Percentiles rank a stretch among this genome's conserved stretches.
Evolutionary conservation across 2,888 invertebrate species (phyloP).

Genomic region (Chalcis sispes): DNA sequence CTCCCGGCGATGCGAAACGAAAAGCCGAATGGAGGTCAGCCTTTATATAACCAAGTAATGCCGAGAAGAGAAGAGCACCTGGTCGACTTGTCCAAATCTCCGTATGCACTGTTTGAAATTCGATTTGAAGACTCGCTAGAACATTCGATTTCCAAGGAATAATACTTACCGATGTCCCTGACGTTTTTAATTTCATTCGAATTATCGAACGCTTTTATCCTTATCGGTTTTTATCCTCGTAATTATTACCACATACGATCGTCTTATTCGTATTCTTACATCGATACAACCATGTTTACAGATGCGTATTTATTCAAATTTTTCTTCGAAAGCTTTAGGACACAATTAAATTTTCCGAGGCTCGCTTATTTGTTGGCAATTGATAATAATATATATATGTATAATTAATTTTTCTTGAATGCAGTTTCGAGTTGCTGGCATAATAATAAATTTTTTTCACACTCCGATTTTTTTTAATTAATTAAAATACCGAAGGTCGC

Average conservation of each 20-base stretch:
- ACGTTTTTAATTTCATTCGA: slow-evolving; percentile 41
- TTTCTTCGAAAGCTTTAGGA: too few species aligned
- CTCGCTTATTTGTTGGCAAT: slow-evolving; percentile 27
- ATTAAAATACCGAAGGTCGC: too few species aligned
- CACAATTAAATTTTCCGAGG: slow-evolving; percentile 23
- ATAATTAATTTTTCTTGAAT: neutral
- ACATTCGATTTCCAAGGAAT: slow-evolving; percentile 22
- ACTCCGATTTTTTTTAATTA: too few species aligned
- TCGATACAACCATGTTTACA: too few species aligned
- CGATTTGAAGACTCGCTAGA: slow-evolving; percentile 6
- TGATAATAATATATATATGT: neutral
- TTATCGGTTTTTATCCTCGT: neutral
- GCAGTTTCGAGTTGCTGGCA: slow-evolving; percentile 14
- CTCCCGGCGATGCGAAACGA: slow-evolving; percentile 2
- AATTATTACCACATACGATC: neutral
- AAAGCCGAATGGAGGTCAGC: slow-evolving; percentile 36
- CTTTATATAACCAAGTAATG: slow-evolving; percentile 15
- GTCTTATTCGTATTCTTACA: neutral
- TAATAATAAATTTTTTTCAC: too few species aligned
- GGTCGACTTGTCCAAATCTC: slow-evolving; percentile 27
- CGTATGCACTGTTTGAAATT: slow-evolving; percentile 23
- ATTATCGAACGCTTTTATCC: neutral
- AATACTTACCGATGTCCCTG: slow-evolving; percentile 43
- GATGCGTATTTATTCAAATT: too few species aligned
- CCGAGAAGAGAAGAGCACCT: too few species aligned